Evolutionary conservation across 1,140 invertebrate species (phyloP).

Genomic region (Caenorhabditis elegans): DNA sequence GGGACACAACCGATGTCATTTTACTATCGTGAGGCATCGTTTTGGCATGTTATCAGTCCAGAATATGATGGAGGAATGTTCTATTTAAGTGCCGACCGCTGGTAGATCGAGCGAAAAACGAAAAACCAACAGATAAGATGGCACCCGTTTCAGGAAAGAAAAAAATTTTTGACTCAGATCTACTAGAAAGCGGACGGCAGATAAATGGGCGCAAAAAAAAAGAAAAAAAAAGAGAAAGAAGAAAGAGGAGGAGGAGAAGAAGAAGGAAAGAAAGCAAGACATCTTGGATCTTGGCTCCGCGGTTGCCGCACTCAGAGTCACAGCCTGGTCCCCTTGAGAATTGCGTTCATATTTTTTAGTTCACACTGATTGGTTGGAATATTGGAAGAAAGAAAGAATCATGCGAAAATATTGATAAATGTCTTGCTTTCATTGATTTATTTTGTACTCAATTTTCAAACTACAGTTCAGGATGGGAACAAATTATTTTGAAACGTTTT

Average conservation of each 20-base stretch:
- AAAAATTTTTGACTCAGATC: constrained; percentile 30
- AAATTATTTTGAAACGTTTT: no score
- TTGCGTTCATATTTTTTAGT: constrained; percentile 31
- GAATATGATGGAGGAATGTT: background rate
- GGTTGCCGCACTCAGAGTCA: background rate
- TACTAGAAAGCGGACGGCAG: constrained; percentile 26
- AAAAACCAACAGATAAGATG: constrained; percentile 23
- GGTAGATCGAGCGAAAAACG: background rate
- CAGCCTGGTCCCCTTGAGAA: background rate
- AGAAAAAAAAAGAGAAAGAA: background rate
- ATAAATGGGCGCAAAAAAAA: constrained; percentile 23
- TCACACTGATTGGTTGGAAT: constrained; percentile 20
- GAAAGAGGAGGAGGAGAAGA: background rate
- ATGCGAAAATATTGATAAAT: no score
- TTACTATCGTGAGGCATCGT: constrained; percentile 11
- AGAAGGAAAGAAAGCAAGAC: background rate
- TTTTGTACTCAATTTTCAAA: background rate
- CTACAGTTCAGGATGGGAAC: no score
- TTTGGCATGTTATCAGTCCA: background rate
- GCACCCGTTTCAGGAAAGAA: constrained; percentile 28
- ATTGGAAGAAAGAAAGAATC: background rate
- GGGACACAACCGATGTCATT: constrained; percentile 44
- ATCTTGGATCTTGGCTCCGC: constrained; percentile 3
- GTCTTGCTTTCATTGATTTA: background rate
- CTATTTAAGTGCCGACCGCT: background rate